These are phyloP conservation scores for Urocitellus parryii DNA, from an alignment of 2,113 vertebrate genomes.

Conservation along the genomic window DNA sequence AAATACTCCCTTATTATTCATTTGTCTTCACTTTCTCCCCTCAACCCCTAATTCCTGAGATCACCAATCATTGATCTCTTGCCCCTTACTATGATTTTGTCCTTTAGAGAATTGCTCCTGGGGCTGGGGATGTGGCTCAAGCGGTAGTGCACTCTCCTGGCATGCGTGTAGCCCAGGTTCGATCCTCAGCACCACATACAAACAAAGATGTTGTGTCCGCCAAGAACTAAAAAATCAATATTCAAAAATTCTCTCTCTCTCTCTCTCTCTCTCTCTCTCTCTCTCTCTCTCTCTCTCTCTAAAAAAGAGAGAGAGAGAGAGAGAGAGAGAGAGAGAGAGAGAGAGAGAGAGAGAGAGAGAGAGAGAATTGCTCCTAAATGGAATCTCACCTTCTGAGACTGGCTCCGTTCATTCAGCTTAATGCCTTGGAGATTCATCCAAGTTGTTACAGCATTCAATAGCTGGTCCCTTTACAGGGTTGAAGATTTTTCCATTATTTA, in stretches of 20 bases:
- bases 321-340: too few relatives aligned
- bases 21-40: background rate
- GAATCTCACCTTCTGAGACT: background rate
- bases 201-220: too few relatives aligned
- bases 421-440: slow-evolving; percentile 11
- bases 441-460: background rate
- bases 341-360: too few relatives aligned
- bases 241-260: too few relatives aligned
- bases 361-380: background rate
- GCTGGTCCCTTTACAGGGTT: background rate
- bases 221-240: too few relatives aligned
- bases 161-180: too few relatives aligned
- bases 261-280: too few relatives aligned
- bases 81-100: background rate
- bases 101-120: background rate
- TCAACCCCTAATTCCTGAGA: background rate
- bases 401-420: background rate
- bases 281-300: too few relatives aligned
- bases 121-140: too few relatives aligned
- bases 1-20: background rate
- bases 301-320: too few relatives aligned
- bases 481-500: background rate
- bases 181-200: too few relatives aligned
- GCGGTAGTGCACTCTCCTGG: too few relatives aligned
- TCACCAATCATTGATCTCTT: background rate